phyloP scores from a whole-genome alignment of 2,113 vertebrate genomes.

The Picathartes gymnocephalus region DNA sequence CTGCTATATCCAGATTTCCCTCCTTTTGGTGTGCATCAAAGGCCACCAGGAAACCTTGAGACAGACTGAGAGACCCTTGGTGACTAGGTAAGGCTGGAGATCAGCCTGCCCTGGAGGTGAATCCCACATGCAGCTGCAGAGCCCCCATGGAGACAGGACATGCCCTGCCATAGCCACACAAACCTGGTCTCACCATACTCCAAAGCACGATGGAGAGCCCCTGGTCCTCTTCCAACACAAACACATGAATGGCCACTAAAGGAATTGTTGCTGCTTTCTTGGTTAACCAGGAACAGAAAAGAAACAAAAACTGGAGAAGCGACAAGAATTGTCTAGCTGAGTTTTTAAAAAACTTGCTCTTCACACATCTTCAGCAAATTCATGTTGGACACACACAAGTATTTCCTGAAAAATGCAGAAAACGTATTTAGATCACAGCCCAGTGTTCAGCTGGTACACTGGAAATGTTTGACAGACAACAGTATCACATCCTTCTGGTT shows the following conservation, averaged over 20 bases:
- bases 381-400: fast-evolving
- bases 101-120: neutral
- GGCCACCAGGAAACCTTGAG: neutral
- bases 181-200: neutral
- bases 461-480: neutral
- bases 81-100: neutral
- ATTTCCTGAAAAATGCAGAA: neutral
- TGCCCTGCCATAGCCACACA: neutral
- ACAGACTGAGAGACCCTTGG: neutral
- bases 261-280: neutral
- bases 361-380: neutral
- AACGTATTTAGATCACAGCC: neutral
- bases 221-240: neutral
- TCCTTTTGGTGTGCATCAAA: neutral
- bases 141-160: fast-evolving
- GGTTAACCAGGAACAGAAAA: neutral
- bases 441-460: neutral
- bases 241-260: neutral
- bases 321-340: neutral
- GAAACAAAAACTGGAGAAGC: neutral
- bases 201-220: fast-evolving
- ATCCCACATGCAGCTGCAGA: neutral
- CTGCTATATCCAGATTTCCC: neutral
- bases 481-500: neutral
- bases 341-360: neutral